Evolutionary conservation across 2,888 invertebrate species (phyloP).

Genomic region (Phanerotoma sp.): DNA sequence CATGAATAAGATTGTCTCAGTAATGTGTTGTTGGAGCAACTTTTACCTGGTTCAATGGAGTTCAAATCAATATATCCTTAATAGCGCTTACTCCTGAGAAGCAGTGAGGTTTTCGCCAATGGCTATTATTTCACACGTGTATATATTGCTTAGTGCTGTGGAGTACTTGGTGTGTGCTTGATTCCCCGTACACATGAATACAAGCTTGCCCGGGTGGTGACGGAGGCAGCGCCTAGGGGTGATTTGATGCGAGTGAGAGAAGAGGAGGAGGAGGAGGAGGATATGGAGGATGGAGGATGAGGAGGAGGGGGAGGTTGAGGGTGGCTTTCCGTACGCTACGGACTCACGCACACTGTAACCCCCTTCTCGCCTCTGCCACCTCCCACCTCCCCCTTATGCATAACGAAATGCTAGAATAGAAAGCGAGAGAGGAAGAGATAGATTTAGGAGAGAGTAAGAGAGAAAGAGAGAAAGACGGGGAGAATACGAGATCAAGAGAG

Average conservation of each 20-base stretch:
- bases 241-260: conserved; percentile 3
- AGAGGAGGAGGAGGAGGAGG: conserved; percentile 20
- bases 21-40: too few relatives aligned
- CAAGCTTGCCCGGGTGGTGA: conserved; percentile 21
- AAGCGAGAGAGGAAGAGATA: conserved; percentile 1
- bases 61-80: not conserved
- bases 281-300: conserved; percentile 16
- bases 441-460: not conserved
- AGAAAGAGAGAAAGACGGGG: conserved; percentile 11
- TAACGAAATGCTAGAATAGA: conserved; percentile 4
- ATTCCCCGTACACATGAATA: conserved; percentile 40
- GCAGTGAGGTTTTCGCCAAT: too few relatives aligned
- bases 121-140: too few relatives aligned
- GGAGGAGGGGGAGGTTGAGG: too few relatives aligned
- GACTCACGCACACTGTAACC: conserved; percentile 2
- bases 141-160: conserved; percentile 3
- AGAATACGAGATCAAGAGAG: conserved; percentile 16
- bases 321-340: conserved; percentile 14
- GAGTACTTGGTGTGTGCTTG: conserved; percentile 37
- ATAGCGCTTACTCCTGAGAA: not conserved
- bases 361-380: too few relatives aligned
- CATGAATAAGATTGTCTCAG: too few relatives aligned
- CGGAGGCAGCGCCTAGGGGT: not conserved
- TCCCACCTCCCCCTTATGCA: too few relatives aligned
- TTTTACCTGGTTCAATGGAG: too few relatives aligned